Evolutionary conservation across 2,797 vertebrate species (phyloP).

Genomic region (Mormyrus proboscirostris): DNA sequence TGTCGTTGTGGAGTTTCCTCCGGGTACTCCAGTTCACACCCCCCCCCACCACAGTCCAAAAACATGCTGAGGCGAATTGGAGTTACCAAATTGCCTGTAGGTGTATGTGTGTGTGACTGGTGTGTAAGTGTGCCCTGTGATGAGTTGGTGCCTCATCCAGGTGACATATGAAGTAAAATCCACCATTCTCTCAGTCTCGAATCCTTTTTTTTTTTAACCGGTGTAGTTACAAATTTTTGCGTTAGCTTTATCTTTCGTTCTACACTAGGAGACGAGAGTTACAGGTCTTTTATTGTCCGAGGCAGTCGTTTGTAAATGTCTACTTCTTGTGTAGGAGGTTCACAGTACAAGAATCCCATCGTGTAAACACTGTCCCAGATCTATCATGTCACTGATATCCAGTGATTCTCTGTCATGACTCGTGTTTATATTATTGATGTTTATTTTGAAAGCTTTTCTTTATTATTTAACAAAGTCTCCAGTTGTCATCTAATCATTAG

Average conservation of each 20-base stretch:
- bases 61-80: no score
- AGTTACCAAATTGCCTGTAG: no score
- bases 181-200: background rate
- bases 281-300: background rate
- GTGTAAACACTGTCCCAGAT: background rate
- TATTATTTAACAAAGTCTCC: constrained; percentile 61
- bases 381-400: background rate
- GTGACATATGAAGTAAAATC: background rate
- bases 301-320: background rate
- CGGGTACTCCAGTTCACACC: no score
- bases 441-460: constrained; percentile 42
- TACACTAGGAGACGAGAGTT: background rate
- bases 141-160: background rate
- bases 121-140: no score
- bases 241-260: background rate
- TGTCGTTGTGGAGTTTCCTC: no score
- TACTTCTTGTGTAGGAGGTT: background rate
- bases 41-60: no score
- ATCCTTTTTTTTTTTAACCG: background rate
- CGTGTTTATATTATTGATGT: constrained; percentile 47
- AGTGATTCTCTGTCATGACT: constrained; percentile 40
- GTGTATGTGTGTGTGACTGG: no score
- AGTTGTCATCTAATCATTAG: constrained; percentile 64
- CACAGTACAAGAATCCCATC: background rate
- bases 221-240: background rate